Percentiles rank a stretch among this genome's conserved stretches.
Evolutionary conservation across 1,140 invertebrate genomes (phyloP).

Genomic region (Drosophila lacertosa): DNA sequence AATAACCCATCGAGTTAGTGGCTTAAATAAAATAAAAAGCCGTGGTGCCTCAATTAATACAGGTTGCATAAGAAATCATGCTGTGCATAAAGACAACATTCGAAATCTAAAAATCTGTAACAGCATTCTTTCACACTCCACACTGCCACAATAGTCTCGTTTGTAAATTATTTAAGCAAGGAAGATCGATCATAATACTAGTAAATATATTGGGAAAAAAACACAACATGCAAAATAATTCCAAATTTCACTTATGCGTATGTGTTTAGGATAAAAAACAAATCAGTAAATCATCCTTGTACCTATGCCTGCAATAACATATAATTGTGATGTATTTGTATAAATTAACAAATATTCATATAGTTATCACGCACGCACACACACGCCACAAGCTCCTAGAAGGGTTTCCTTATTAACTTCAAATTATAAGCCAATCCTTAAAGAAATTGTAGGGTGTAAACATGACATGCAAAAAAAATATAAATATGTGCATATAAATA

Average conservation of each 20-base stretch:
- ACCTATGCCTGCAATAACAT: no score
- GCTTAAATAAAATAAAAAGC: conserved; percentile 18
- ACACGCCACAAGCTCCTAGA: no score
- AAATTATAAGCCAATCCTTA: neutral
- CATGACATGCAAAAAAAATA: neutral
- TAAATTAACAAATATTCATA: no score
- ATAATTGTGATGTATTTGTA: no score
- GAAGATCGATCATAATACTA: neutral
- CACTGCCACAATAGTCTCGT: neutral
- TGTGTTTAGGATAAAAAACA: neutral
- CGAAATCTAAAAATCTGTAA: neutral
- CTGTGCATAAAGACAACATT: conserved; percentile 20
- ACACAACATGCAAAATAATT: conserved; percentile 8
- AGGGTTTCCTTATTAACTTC: neutral
- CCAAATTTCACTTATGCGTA: neutral
- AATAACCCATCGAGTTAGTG: conserved; percentile 23
- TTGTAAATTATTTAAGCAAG: neutral
- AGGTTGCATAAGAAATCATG: conserved; percentile 33
- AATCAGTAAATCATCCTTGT: no score
- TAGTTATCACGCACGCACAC: no score
- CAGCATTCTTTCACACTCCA: neutral
- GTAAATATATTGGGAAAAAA: neutral
- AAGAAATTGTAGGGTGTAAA: neutral
- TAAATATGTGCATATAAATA: no score
- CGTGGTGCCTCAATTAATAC: conserved; percentile 14